Evolutionary conservation across 2,888 invertebrate species (phyloP), one percentile per base, ranked within the genome.

Genomic region (Ceraclea dissimilis): DNA sequence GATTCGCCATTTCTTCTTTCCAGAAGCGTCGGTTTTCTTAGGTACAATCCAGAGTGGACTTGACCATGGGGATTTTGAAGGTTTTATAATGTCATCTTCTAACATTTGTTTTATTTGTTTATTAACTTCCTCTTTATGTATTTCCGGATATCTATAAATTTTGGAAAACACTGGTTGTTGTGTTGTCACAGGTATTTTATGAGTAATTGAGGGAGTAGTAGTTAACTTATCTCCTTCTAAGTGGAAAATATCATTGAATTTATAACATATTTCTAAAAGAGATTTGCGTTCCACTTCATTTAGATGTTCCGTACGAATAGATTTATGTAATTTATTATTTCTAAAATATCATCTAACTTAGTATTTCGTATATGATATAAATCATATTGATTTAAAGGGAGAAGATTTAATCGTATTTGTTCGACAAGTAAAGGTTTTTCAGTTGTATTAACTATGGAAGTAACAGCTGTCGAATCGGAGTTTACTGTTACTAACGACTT

Each of bases 121-220:
- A 13, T 65, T 52, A 19, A 67, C 62, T 59, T 67, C 67, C 22
- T 60, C 51, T 60, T 67, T 66, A 54, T 66, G 65, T 11, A 63
- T 50, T 60, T 67, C 61, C 10, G 65, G 67, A 49, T 62, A 67
- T 39, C 65, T 43, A 59, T 67, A 67, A 6, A 58, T 60, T 63
- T 65, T 66, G 2, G 63, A 47, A 57, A 58, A 47, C 10, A 66
- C 62, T 8, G 65, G 67, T 26, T 49, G 56, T 5, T 56, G 22
- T 20, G 57, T 33, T n/a, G 51, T 63, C 1, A 62, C 61, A 39
- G 50, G 57, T n/a, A 67, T 67, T 49, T 62, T 57, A 49, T 65
- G 65, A 49, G 59, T 56, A 0, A 63, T 46, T 2, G 58, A 43
- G 56, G 65, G 53, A 2, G 66, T 66, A 18, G 13, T 54, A 8